Percentiles rank a stretch among this genome's conserved stretches.
Evolutionary conservation across 2,113 vertebrate genomes (phyloP).

Genomic region (Mystacornis crossleyi): DNA sequence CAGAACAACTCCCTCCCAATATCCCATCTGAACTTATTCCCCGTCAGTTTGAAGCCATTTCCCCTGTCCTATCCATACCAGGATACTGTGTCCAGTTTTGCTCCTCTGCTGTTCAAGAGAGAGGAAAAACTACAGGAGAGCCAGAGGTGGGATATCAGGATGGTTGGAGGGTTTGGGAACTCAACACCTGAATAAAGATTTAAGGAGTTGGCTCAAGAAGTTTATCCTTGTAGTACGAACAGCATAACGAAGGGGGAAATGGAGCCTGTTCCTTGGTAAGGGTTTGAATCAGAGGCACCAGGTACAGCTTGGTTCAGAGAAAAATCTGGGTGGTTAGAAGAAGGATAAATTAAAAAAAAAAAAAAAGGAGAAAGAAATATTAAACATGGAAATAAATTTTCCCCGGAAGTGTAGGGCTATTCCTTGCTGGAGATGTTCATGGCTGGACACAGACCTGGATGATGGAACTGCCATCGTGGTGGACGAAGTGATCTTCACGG

Average conservation of each 20-base stretch:
- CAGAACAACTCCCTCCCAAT: neutral
- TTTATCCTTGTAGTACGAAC: neutral
- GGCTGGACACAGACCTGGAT: rapidly evolving
- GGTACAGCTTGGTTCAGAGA: neutral
- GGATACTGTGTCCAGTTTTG: rapidly evolving
- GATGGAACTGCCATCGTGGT: rapidly evolving
- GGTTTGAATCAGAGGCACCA: neutral
- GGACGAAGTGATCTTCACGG: neutral
- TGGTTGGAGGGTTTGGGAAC: neutral
- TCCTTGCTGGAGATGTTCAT: neutral
- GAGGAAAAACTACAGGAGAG: neutral
- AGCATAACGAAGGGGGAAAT: rapidly evolving
- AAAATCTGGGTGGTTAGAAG: neutral
- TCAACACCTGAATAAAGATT: neutral
- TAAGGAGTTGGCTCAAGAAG: neutral
- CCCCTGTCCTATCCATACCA: no score
- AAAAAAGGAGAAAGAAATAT: rapidly evolving
- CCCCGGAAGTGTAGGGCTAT: neutral
- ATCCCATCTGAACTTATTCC: neutral
- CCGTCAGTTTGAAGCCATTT: neutral
- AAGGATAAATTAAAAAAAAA: neutral
- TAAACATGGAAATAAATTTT: neutral
- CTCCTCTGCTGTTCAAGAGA: neutral
- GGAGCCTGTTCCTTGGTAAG: rapidly evolving
- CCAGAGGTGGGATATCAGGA: neutral